Conservation (phyloP, 2,113 vertebrate species). For the Onychostruthus taczanowskii region DNA sequence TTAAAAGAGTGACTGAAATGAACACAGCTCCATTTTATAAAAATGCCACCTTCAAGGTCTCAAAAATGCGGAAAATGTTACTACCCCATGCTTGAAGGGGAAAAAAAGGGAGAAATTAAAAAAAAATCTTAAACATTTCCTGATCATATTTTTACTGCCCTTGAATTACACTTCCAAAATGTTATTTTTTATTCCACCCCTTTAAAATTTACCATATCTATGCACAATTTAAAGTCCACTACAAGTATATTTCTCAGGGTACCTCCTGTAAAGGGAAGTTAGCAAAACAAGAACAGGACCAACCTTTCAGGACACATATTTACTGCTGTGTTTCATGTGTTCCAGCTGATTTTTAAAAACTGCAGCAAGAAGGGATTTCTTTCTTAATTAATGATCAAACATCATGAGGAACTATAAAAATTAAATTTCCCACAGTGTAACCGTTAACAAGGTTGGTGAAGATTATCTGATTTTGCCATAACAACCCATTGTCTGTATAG, state of each 20-base stretch:
- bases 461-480: neutral
- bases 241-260: neutral
- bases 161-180: neutral
- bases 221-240: neutral
- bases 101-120: neutral
- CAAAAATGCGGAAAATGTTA: neutral
- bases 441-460: neutral
- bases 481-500: neutral
- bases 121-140: neutral
- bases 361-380: neutral
- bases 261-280: neutral
- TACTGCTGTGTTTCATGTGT: neutral
- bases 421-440: neutral
- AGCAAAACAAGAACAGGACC: neutral
- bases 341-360: neutral
- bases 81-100: neutral
- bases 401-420: neutral
- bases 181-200: neutral
- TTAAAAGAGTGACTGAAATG: neutral
- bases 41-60: slow-evolving; percentile 8
- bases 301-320: neutral
- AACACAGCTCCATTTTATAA: slow-evolving; percentile 23
- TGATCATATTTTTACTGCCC: slow-evolving; percentile 1
- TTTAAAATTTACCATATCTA: neutral
- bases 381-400: neutral